phyloP scores from a whole-genome alignment of 2,113 vertebrate species.

The Cyrtonyx montezumae region DNA sequence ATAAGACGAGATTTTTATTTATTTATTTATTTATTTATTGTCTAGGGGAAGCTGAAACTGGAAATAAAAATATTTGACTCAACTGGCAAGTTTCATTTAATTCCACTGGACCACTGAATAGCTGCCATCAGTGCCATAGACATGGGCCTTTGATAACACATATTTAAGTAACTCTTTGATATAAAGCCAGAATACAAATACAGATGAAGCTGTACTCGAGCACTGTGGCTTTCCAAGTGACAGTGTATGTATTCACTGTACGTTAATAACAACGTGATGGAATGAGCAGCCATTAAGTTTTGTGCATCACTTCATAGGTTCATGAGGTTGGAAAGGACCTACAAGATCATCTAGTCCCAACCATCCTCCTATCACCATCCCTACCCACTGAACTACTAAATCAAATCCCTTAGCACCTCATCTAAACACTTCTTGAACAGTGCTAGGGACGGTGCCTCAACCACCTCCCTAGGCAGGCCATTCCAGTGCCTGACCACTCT shows the following conservation, averaged over 20 bases:
- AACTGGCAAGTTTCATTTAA: neutral
- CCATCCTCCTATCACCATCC: too few species aligned
- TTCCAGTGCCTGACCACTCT: too few species aligned
- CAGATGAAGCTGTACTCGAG: neutral
- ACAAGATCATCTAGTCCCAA: too few species aligned
- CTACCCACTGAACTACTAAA: too few species aligned
- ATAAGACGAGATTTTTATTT: neutral
- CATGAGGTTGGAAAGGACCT: too few species aligned
- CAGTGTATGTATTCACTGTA: neutral
- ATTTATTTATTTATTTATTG: neutral
- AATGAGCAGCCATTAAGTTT: neutral
- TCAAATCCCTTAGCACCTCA: too few species aligned
- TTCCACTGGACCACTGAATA: neutral
- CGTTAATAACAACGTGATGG: neutral
- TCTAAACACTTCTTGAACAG: too few species aligned
- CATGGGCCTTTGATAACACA: neutral
- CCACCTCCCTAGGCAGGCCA: too few species aligned
- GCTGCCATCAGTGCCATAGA: slow-evolving; percentile 27
- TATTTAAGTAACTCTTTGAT: neutral
- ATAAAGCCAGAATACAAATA: neutral
- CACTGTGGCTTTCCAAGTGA: neutral
- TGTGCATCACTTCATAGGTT: neutral
- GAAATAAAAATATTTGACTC: slow-evolving; percentile 18
- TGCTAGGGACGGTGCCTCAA: too few species aligned
- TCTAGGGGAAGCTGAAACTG: neutral